phyloP scores from a whole-genome alignment of 2,888 invertebrate species.

The Gortyna flavago region DNA sequence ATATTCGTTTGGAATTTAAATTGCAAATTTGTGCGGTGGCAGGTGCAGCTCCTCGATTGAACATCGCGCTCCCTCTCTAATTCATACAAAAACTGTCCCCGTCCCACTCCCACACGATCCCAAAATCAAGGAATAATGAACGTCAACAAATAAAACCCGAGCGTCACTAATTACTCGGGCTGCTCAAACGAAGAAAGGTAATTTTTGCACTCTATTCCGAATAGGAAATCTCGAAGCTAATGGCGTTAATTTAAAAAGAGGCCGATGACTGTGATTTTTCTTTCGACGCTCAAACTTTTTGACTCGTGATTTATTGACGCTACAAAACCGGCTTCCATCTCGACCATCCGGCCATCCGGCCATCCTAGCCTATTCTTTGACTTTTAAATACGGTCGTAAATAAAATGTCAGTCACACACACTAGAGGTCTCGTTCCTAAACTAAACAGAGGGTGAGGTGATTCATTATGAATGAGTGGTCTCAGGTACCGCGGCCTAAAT shows the following conservation, averaged over 20 bases:
- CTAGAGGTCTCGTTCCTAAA: conserved; percentile 74
- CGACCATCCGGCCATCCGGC: conserved; percentile 56
- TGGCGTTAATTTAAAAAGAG: conserved; percentile 90
- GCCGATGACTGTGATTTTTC: conserved; percentile 89
- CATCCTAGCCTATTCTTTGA: conserved; percentile 62
- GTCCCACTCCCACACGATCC: conserved; percentile 76
- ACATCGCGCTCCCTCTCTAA: conserved; percentile 79
- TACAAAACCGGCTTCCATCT: conserved; percentile 70
- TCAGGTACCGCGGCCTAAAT: conserved; percentile 85
- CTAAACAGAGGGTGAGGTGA: conserved; percentile 83
- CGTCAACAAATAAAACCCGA: conserved; percentile 90
- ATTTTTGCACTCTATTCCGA: conserved; percentile 89
- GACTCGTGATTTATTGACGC: conserved; percentile 86
- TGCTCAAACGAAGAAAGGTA: conserved; percentile 87
- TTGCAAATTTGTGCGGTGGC: conserved; percentile 89
- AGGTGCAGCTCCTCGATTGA: conserved; percentile 87
- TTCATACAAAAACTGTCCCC: conserved; percentile 71
- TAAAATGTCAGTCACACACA: conserved; percentile 85
- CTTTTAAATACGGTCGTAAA: conserved; percentile 72
- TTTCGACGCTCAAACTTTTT: conserved; percentile 79
- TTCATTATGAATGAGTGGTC: conserved; percentile 85
- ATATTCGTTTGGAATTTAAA: conserved; percentile 90
- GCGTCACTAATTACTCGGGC: conserved; percentile 90
- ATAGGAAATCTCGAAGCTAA: conserved; percentile 88
- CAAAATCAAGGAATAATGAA: conserved; percentile 89